phyloP scores from a whole-genome alignment of 2,888 invertebrate genomes.

The Cetonia aurata region DNA sequence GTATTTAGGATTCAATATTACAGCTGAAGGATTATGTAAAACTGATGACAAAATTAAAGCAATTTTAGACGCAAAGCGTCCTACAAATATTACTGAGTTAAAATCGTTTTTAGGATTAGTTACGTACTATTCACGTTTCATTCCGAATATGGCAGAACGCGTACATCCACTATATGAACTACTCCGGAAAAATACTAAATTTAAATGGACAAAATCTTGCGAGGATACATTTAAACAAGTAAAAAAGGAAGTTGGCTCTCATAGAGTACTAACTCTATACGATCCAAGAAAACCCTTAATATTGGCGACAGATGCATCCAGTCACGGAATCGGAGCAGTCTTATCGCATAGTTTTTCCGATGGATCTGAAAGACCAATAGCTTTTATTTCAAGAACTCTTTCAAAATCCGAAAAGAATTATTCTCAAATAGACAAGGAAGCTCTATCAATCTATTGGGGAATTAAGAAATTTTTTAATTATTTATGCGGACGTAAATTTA shows the following conservation, averaged over 20 bases:
- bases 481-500: conserved; percentile 39
- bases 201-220: neutral
- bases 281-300: no score
- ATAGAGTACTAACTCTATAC: neutral
- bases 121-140: conserved; percentile 3
- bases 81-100: neutral
- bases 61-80: neutral
- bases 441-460: conserved; percentile 41
- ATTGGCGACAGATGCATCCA: neutral
- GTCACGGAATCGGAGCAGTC: neutral
- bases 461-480: conserved; percentile 42
- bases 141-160: conserved; percentile 2
- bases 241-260: neutral
- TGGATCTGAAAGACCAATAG: conserved; percentile 22
- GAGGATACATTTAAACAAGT: neutral
- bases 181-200: neutral
- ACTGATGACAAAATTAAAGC: neutral
- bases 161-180: neutral
- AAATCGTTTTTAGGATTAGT: neutral
- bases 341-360: neutral
- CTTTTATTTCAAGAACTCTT: conserved; percentile 20
- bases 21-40: neutral
- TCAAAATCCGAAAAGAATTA: conserved; percentile 55
- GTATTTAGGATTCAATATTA: neutral
- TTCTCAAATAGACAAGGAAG: conserved; percentile 50